A percentile compares a stretch with the other conserved stretches of the same genome.
These are phyloP conservation scores for Drosophila limbata DNA, from an alignment of 2,888 invertebrate species.

Conservation along the genomic window DNA sequence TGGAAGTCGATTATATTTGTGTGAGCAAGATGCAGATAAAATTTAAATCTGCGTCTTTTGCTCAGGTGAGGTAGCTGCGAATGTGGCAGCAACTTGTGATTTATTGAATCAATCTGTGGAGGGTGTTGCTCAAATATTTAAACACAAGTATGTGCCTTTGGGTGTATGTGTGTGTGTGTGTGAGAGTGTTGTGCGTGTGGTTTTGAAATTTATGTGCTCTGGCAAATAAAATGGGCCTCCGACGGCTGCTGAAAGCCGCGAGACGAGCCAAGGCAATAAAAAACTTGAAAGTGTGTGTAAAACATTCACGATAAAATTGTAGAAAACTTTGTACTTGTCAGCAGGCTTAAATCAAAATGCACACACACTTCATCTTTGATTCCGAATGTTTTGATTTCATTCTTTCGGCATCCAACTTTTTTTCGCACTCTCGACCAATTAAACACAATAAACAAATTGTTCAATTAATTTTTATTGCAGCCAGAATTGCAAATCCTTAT, in stretches of 20 bases:
- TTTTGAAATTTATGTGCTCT: conserved; percentile 72
- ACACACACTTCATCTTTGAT: conserved; percentile 7
- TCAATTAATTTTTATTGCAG: conserved; percentile 14
- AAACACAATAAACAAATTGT: conserved; percentile 28
- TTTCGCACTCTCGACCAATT: conserved; percentile 12
- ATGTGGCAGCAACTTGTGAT: conserved; percentile 64
- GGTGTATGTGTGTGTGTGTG: conserved; percentile 21
- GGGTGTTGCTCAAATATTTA: conserved; percentile 71
- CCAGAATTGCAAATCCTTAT: conserved; percentile 6
- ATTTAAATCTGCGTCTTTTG: conserved; percentile 64
- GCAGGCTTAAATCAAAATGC: conserved; percentile 6
- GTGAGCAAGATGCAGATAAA: conserved; percentile 56
- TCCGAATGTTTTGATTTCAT: conserved; percentile 1
- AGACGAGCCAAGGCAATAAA: conserved; percentile 68
- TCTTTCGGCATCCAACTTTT: background rate
- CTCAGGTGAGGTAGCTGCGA: conserved; percentile 16
- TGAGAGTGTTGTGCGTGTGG: conserved; percentile 35
- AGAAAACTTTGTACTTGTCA: conserved; percentile 26
- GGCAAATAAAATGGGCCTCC: conserved; percentile 70
- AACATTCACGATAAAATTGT: conserved; percentile 46
- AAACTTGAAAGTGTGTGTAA: conserved; percentile 59
- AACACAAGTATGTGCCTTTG: conserved; percentile 13
- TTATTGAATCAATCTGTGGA: conserved; percentile 79
- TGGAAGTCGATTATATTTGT: conserved; percentile 34
- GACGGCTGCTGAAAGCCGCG: conserved; percentile 68